These are phyloP conservation scores for Tympanuchus pallidicinctus DNA, from an alignment of 2,113 vertebrate genomes.

Conservation along the genomic window DNA sequence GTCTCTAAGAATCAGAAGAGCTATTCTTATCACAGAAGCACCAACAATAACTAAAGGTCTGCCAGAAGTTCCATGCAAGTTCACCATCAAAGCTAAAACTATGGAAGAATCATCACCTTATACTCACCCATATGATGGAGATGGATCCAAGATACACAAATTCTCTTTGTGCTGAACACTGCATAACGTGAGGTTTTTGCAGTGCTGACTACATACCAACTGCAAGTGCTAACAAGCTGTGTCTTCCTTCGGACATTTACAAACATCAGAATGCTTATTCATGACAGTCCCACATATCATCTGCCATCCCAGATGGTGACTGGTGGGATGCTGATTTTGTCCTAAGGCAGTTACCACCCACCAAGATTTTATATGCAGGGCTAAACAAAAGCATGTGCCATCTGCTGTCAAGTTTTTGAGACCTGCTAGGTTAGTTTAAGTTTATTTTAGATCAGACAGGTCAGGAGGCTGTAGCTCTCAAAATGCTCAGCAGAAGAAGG, in stretches of 20 bases:
- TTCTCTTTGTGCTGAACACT: constrained; percentile 12
- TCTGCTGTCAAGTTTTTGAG: constrained; percentile 50
- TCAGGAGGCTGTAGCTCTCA: neutral
- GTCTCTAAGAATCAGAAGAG: neutral
- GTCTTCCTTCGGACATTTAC: constrained; percentile 65
- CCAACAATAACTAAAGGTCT: neutral
- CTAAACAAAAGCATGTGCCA: constrained; percentile 68
- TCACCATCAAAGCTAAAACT: neutral
- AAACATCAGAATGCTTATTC: constrained; percentile 70
- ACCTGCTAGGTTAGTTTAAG: constrained; percentile 26
- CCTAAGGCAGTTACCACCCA: constrained; percentile 67
- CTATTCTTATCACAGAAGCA: neutral
- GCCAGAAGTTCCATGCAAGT: neutral
- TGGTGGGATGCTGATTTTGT: constrained; percentile 71
- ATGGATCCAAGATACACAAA: neutral
- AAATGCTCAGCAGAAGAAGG: neutral
- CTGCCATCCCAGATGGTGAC: constrained; percentile 68
- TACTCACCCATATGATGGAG: neutral
- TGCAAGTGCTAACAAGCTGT: constrained; percentile 18
- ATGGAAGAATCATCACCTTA: neutral
- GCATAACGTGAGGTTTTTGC: neutral
- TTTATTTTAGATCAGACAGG: constrained; percentile 16
- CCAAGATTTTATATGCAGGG: constrained; percentile 55
- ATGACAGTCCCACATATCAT: constrained; percentile 66
- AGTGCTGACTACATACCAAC: constrained; percentile 23